Evolutionary conservation across 2,888 invertebrate genomes (phyloP), one percentile per base, ranked within the genome.

Genomic region (Piscicola geometra): DNA sequence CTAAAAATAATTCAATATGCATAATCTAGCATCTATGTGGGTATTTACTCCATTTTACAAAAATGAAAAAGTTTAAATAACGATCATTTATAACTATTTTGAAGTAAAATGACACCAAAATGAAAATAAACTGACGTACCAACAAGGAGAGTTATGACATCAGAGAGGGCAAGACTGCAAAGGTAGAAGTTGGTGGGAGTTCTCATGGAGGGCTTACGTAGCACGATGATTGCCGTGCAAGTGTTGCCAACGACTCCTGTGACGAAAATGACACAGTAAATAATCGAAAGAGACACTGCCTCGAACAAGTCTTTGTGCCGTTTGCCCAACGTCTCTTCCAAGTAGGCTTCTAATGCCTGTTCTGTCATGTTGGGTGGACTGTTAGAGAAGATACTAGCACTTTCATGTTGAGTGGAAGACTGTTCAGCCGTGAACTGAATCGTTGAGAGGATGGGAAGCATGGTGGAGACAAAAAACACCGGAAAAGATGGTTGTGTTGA

Each of bases 131-230:
- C 3, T 25, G n/a, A 41, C 70, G 15, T 41, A 70, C 70, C 70
- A 15, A 70, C 25, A 25, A 47, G 9, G 28, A 70, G 70, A 33
- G 70, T 70, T 5, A 70, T 70, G 47, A 70, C 47, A 25, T 70
- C 70, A 41, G 70, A 70, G 28, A 70, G 33, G 25, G 70, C 70
- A 15, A 70, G 70, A 25, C 41, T 41, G 47, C 70, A 70, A 21
- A 70, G 70, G 47, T 70, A 70, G 70, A 36, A 70, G 47, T 70
- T 70, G 36, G 70, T 70, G 28, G 70, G 30, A 15, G 70, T 70
- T 2, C 70, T 5, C 70, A 70, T 70, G 47, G 21, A 30, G 3
- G 36, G 47, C 25, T 41, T 36, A 15, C 47, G 30, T 3, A 33
- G 9, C 5, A 70, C 70, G 47, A 70, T 70, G 41, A 36, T 3